Evolutionary conservation across 1,140 invertebrate genomes (phyloP).

Genomic region (Oryzaephilus surinamensis): DNA sequence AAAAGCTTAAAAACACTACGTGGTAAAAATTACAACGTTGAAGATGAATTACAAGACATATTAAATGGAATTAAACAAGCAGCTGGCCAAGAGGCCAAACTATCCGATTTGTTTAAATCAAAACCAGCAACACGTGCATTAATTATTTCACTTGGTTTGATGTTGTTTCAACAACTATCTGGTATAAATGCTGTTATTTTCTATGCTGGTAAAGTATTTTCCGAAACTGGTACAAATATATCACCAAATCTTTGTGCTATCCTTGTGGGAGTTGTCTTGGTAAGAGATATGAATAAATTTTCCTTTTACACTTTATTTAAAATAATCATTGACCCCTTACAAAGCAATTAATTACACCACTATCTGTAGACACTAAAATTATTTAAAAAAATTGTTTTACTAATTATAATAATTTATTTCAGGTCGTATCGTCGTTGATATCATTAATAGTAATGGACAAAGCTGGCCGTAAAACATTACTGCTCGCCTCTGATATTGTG

Average conservation of each 20-base stretch:
- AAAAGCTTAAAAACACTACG: slow-evolving; percentile 40
- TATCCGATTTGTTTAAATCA: slow-evolving; percentile 43
- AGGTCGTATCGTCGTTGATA: slow-evolving; percentile 37
- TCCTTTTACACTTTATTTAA: too few species aligned
- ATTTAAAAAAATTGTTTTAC: too few species aligned
- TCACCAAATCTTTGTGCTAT: slow-evolving; percentile 53
- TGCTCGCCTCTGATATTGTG: slow-evolving; percentile 39
- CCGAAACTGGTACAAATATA: slow-evolving; percentile 42
- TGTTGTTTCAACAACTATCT: slow-evolving; percentile 63
- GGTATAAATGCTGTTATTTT: slow-evolving; percentile 78
- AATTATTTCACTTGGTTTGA: slow-evolving; percentile 56
- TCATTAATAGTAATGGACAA: slow-evolving; percentile 40
- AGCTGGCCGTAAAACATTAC: slow-evolving; percentile 41
- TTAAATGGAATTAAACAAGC: slow-evolving; percentile 25
- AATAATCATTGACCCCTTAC: background rate
- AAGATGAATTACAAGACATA: slow-evolving; percentile 33
- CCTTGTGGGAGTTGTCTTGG: slow-evolving; percentile 61
- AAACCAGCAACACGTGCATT: slow-evolving; percentile 50
- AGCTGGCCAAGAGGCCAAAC: slow-evolving; percentile 12
- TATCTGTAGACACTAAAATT: too few species aligned
- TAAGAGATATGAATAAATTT: slow-evolving; percentile 32
- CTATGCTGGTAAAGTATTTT: slow-evolving; percentile 63
- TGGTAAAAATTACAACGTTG: slow-evolving; percentile 39
- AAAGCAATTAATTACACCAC: background rate
- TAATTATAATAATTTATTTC: slow-evolving; percentile 18